These are phyloP conservation scores for Chrysochloris asiatica DNA, from an alignment of 2,113 vertebrate species.

Conservation along the genomic window DNA sequence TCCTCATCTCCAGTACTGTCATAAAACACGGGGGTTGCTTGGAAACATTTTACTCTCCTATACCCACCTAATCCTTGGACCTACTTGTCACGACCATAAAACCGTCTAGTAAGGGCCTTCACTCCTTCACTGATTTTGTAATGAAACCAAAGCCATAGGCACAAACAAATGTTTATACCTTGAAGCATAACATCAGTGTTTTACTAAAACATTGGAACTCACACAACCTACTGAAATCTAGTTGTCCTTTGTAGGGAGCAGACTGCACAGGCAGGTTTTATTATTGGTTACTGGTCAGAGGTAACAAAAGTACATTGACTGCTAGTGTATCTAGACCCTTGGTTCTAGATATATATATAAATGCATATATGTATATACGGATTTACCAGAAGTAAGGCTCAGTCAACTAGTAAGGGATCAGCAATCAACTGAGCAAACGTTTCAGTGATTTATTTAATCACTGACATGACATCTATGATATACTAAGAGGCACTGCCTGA, in stretches of 20 bases:
- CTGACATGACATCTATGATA: background rate
- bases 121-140: conserved; percentile 32
- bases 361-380: background rate
- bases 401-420: background rate
- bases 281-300: background rate
- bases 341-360: too few species aligned
- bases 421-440: background rate
- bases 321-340: background rate
- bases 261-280: background rate
- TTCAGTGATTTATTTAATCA: background rate
- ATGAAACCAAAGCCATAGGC: conserved; percentile 46
- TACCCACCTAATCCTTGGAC: background rate
- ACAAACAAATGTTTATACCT: conserved; percentile 1
- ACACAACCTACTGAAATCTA: background rate
- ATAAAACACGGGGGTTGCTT: background rate
- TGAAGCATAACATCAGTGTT: conserved; percentile 57
- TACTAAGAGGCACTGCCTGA: background rate
- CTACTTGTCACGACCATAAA: conserved; percentile 40
- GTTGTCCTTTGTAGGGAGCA: background rate
- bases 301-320: background rate
- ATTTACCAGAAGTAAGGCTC: background rate
- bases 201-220: conserved; percentile 19
- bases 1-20: background rate
- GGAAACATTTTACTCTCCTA: background rate
- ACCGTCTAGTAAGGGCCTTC: conserved; percentile 1